Base-by-base conservation (phyloP, 1,140 invertebrate species). In the Lepidurus packardi region DNA sequence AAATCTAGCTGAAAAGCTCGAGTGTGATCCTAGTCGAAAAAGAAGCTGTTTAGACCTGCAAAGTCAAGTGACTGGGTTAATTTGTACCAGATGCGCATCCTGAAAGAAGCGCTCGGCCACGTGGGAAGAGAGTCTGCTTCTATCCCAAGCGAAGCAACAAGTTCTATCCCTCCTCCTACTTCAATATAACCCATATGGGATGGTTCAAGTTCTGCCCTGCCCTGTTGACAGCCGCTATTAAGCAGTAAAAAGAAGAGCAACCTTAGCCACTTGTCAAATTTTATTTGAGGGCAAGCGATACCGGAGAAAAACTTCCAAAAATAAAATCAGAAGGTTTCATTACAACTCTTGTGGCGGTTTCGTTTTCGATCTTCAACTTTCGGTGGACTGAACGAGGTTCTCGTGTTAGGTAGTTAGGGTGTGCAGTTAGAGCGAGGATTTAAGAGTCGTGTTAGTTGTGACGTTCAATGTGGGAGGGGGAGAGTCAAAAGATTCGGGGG, bases 61-160 rank as follows among this genome's bases (percentile, higher is more conserved):
- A n/a, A 65, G 53, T 65, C 53, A 65, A 65, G 53, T 65, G 53
- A 65, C 53, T 65, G 8, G 53, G 53, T 65, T 65, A 65, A 65
- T 65, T 65, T 65, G 53, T 65, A 65, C 53, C 53, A 65, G 53
- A 65, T 65, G 53, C 53, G 53, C 53, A 65, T 65, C 53, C 53
- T 65, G 53, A 65, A 65, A 65, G 21, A 21, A 65, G 53, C 16
- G 53, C 16, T 21, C 21, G 21, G 53, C 53, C 53, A 65, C 53
- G 53, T 65, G 53, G 53, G 53, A 65, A 65, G 53, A 65, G 21
- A 65, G 16, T 65, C 21, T 65, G 53, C 16, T 21, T 65, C 53
- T 65, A 7, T 13, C 53, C 21, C n/a, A 65, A n/a, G 21, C 16
- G 53, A 65, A 65, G 53, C 53, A 65, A 65, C 53, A 65, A 65